A percentile compares a stretch with the other conserved stretches of the same genome.
Evolutionary conservation across 2,113 vertebrate species (phyloP).

Genomic region (mouse (Mus musculus)): DNA sequence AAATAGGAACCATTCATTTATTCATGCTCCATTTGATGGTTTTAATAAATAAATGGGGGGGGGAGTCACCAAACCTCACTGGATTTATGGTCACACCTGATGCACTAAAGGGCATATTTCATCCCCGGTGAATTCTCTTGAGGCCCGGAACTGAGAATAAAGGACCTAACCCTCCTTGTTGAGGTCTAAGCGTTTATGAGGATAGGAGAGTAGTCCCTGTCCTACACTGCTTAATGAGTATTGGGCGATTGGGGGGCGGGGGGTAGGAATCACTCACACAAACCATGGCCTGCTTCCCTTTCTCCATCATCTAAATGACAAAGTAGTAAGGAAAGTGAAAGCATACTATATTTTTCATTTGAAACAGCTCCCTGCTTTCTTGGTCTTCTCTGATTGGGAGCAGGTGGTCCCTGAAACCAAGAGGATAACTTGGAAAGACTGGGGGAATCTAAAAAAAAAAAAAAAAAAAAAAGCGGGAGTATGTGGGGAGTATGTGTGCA

Average conservation of each 20-base stretch:
- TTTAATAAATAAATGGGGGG: constrained; percentile 49
- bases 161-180: neutral
- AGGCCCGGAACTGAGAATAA: neutral
- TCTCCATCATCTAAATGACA: neutral
- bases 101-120: neutral
- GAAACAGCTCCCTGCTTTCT: constrained; percentile 3
- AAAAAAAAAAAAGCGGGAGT: neutral
- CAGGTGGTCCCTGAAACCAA: neutral
- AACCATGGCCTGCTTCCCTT: neutral
- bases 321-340: neutral
- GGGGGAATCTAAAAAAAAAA: neutral
- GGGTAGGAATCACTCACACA: neutral
- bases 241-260: neutral
- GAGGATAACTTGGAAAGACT: neutral
- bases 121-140: neutral
- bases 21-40: neutral
- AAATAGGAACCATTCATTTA: constrained; percentile 43
- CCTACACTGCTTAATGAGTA: neutral
- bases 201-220: neutral
- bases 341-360: neutral
- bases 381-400: neutral
- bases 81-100: neutral
- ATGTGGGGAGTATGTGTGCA: neutral
- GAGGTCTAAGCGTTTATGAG: neutral
- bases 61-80: neutral